A percentile compares a stretch with the other conserved stretches of the same genome.
Evolutionary conservation across 2,113 vertebrate genomes (phyloP).

Genomic region (Pollimyrus isidori): DNA sequence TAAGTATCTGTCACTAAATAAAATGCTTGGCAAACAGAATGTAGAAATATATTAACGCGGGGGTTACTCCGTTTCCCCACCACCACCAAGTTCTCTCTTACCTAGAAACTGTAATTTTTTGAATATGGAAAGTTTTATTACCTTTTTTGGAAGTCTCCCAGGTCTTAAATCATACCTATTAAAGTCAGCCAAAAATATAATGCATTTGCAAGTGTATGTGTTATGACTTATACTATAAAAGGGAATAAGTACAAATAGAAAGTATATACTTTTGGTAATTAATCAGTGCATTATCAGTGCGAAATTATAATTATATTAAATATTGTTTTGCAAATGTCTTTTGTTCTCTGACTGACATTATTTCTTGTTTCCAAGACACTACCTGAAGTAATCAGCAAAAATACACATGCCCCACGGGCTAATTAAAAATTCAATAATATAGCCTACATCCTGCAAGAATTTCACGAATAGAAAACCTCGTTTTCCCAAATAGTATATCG

Average conservation of each 20-base stretch:
- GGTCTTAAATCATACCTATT: too few relatives aligned
- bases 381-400: not conserved
- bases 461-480: not conserved
- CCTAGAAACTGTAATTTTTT: not conserved
- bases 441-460: not conserved
- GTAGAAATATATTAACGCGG: not conserved
- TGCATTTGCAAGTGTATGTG: not conserved
- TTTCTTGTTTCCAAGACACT: not conserved
- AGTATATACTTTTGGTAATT: not conserved
- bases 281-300: not conserved
- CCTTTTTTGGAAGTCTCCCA: not conserved
- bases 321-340: constrained; percentile 1
- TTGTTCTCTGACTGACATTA: not conserved
- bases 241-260: not conserved
- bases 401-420: not conserved
- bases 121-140: not conserved
- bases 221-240: constrained; percentile 8
- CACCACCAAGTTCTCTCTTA: not conserved
- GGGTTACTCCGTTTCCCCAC: not conserved
- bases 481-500: not conserved
- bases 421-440: not conserved
- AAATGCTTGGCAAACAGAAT: not conserved
- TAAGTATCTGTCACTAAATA: not conserved
- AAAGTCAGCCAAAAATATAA: not conserved
- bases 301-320: constrained; percentile 10